Evolutionary conservation across 2,113 vertebrate genomes (phyloP), one percentile per base, ranked within the genome.

Genomic region (Empidonax traillii): DNA sequence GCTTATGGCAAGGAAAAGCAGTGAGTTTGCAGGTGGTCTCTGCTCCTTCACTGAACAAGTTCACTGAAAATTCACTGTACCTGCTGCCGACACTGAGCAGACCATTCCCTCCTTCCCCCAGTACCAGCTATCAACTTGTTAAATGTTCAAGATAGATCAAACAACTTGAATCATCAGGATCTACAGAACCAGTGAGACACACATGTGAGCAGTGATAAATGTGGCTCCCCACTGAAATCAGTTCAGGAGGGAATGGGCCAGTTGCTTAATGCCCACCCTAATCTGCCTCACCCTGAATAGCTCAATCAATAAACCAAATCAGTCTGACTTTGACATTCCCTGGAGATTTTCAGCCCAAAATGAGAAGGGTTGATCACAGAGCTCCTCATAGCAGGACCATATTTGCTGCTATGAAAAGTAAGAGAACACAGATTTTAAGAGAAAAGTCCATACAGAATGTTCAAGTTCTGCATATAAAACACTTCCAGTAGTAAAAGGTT

Each of bases 11-110:
- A 55, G 52, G 56, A 63, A 56, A 83, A 65, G 21, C 49, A 78
- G 13, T 2, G 28, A 35, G 5, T 53, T 14, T 49, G 31, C 27
- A 69, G 51, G 10, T 18, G 68, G 27, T 14, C 5, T 56, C 44
- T 53, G n/a, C 9, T 49, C 24, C 13, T 46, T 51, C 20, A 55
- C 8, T 28, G 59, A 65, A 47, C 2, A 33, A 52, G 61, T 43
- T 85, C 49, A 16, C 30, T 80, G 30, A 62, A 76, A 90, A 84
- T 66, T 73, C 63, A 33, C 41, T 79, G 37, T 14, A 56, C 14
- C 56, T 44, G 17, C 46, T 56, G 8, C 9, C 0, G 0, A 47
- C 44, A 46, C 23, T 0, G 11, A 61, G n/a, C 71, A 12, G 47
- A 27, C 8, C 9, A 55, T 76, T 33, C 23, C 2, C 25, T 10